These are phyloP conservation scores for Pristionchus pacificus DNA, from an alignment of 1,140 invertebrate species.

Conservation along the genomic window DNA sequence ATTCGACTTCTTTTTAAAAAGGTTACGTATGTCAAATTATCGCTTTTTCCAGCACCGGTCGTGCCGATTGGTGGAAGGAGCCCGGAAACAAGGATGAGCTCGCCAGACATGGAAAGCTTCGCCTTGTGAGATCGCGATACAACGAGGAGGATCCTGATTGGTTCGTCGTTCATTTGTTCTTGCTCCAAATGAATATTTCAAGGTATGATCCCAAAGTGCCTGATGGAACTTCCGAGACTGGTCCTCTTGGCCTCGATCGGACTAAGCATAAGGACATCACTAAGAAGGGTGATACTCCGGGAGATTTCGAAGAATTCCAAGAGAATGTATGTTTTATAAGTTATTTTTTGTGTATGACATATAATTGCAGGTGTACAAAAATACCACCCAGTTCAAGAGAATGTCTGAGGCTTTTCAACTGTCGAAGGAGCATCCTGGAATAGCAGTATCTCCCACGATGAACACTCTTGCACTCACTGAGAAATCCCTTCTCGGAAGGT, in stretches of 20 bases:
- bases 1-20: conserved; percentile 4
- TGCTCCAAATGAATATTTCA: background rate
- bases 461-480: conserved; percentile 23
- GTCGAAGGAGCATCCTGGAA: conserved; percentile 50
- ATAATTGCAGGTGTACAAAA: conserved; percentile 42
- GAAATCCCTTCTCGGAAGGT: background rate
- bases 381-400: conserved; percentile 46
- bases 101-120: conserved; percentile 20
- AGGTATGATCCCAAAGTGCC: conserved; percentile 40
- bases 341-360: background rate
- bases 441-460: conserved; percentile 40
- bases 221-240: conserved; percentile 40
- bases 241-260: conserved; percentile 38
- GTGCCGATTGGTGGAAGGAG: conserved; percentile 48
- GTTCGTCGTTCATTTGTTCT: background rate
- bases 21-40: background rate
- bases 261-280: conserved; percentile 33
- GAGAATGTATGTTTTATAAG: conserved; percentile 33
- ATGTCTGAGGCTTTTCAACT: conserved; percentile 49
- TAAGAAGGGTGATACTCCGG: conserved; percentile 40
- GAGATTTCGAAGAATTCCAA: conserved; percentile 43
- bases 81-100: conserved; percentile 36
- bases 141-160: conserved; percentile 43
- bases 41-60: conserved; percentile 42
- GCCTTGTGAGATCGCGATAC: conserved; percentile 14